Evolutionary conservation across 2,888 invertebrate genomes (phyloP), one percentile per base, ranked within the genome.

Genomic region (Malacosoma neustria): DNA sequence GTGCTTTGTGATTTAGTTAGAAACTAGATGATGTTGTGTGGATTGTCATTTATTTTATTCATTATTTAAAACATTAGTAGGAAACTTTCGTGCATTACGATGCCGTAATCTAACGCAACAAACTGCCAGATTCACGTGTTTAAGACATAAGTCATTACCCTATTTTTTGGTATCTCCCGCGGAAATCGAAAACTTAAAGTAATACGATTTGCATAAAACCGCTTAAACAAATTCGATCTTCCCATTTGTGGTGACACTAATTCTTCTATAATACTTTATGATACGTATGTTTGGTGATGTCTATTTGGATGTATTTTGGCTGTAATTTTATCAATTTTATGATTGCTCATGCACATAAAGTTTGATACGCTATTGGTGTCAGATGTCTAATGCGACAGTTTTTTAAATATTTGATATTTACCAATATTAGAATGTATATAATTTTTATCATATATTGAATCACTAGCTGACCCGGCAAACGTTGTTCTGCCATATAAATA

Each of bases 181-280:
- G 6, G 22, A 22, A 4, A 22, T 9, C 7, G 5, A 22, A 22
- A 22, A 22, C 22, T 5, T 22, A 22, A n/a, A n/a, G n/a, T n/a
- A n/a, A n/a, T 22, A 22, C 65, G 72, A 79, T 84, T 81, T 73
- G 71, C 79, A 81, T 82, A 79, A 57, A 54, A 61, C 59, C 49
- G 49, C 43, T 56, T 49, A 57, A 46, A 43, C 56, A 56, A 57
- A 59, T 62, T 61, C 45, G 65, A 65, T 51, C 70, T 74, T 71
- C 60, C 76, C 79, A 71, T 79, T 65, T 62, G 52, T 55, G 67
- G 68, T 42, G 68, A 72, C 71, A 67, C 63, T 67, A 69, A 76
- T 72, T 67, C 67, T 65, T 61, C 57, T 35, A 44, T 43, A 64
- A 63, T 74, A 69, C 54, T 80, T 82, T 80, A 84, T 71, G 66